phyloP scores from a whole-genome alignment of 2,797 vertebrate genomes.

The Mastacembelus armatus region DNA sequence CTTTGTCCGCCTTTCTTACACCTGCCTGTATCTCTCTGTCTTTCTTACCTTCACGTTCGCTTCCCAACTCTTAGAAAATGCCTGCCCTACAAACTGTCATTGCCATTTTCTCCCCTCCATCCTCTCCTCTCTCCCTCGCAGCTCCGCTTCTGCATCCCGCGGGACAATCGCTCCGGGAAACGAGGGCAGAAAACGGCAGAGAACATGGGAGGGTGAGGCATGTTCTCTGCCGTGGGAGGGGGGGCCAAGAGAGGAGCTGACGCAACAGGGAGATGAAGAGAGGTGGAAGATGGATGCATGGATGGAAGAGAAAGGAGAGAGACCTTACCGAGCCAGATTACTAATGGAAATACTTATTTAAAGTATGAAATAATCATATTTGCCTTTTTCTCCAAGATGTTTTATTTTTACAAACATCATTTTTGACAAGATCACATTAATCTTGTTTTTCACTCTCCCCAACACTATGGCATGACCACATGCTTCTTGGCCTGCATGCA shows the following conservation, averaged over 20 bases:
- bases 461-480: conserved; percentile 5
- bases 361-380: no score
- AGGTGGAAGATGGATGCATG: no score
- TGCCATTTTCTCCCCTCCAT: conserved; percentile 69
- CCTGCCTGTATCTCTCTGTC: background rate
- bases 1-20: background rate
- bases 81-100: conserved; percentile 72
- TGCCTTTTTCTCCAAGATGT: no score
- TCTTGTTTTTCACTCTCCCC: background rate
- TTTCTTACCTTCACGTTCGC: conserved; percentile 29
- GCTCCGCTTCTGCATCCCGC: conserved; percentile 40
- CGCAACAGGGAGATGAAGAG: conserved; percentile 5
- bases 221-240: no score
- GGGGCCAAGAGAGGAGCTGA: conserved; percentile 19
- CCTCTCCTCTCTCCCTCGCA: conserved; percentile 54
- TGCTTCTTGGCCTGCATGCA: background rate
- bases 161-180: conserved; percentile 63
- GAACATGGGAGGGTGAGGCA: conserved; percentile 12
- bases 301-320: background rate
- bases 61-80: conserved; percentile 33
- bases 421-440: background rate
- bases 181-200: conserved; percentile 64
- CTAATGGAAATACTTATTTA: no score
- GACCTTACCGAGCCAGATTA: conserved; percentile 17
- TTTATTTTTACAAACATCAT: background rate